Evolutionary conservation across 1,140 invertebrate species (phyloP).

Genomic region (Agrypnia vestita): DNA sequence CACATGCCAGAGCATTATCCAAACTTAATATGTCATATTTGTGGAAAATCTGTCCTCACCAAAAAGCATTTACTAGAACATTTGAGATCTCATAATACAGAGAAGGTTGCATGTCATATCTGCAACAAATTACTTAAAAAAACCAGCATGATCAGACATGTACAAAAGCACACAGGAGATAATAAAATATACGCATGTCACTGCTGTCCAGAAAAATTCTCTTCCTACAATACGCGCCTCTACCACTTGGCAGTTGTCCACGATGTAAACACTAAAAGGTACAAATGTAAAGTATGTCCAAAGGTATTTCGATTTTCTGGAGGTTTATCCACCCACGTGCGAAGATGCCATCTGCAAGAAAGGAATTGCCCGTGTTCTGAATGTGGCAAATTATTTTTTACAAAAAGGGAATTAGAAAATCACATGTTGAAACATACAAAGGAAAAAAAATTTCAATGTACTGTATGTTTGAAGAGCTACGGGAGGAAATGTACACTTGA

Average conservation of each 20-base stretch:
- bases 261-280: slow-evolving; percentile 23
- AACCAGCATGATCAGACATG: slow-evolving; percentile 51
- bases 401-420: slow-evolving; percentile 39
- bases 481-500: slow-evolving; percentile 81
- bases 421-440: slow-evolving; percentile 79
- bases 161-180: slow-evolving; percentile 49
- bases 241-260: slow-evolving; percentile 51
- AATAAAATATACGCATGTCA: slow-evolving; percentile 52
- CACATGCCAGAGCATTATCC: slow-evolving; percentile 55
- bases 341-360: slow-evolving; percentile 54
- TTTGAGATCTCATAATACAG: slow-evolving; percentile 37
- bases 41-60: slow-evolving; percentile 50
- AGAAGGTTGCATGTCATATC: slow-evolving; percentile 26
- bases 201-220: slow-evolving; percentile 50
- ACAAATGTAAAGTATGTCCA: slow-evolving; percentile 52
- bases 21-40: slow-evolving; percentile 51
- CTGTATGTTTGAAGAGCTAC: slow-evolving; percentile 74
- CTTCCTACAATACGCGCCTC: slow-evolving; percentile 47
- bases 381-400: slow-evolving; percentile 52
- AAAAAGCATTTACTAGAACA: slow-evolving; percentile 31
- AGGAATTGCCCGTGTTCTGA: slow-evolving; percentile 43
- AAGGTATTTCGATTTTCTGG: slow-evolving; percentile 46
- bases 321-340: slow-evolving; percentile 50
- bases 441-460: slow-evolving; percentile 75
- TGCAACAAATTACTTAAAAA: slow-evolving; percentile 37